phyloP scores from a whole-genome alignment of 2,888 invertebrate species.

The Serripes groenlandicus region DNA sequence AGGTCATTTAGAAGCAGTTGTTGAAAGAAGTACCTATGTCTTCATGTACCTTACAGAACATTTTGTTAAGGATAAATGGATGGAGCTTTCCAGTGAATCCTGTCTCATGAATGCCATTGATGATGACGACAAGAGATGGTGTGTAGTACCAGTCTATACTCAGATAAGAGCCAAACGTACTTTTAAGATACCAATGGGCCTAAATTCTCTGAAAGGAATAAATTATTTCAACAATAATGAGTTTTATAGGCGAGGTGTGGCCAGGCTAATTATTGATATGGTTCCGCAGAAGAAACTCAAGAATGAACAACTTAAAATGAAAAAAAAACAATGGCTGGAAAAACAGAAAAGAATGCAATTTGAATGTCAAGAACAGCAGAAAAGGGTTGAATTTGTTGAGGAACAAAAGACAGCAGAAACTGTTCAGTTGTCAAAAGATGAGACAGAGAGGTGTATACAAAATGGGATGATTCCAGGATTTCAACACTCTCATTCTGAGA shows the following conservation, averaged over 20 bases:
- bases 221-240: constrained; percentile 75
- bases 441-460: not conserved
- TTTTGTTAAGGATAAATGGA: constrained; percentile 76
- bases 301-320: constrained; percentile 44
- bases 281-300: constrained; percentile 49
- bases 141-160: constrained; percentile 79
- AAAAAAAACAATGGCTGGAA: constrained; percentile 60
- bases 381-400: constrained; percentile 22
- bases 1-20: constrained; percentile 61
- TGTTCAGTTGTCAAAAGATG: constrained; percentile 16
- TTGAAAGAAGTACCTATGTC: constrained; percentile 77
- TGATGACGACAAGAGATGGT: constrained; percentile 76
- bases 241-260: constrained; percentile 72
- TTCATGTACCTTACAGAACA: constrained; percentile 76
- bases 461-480: constrained; percentile 1
- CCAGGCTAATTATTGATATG: constrained; percentile 72
- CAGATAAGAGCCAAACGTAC: constrained; percentile 54
- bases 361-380: constrained; percentile 15
- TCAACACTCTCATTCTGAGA: constrained; percentile 8
- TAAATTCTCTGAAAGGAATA: constrained; percentile 78
- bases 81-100: constrained; percentile 74
- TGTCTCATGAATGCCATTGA: constrained; percentile 79
- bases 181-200: constrained; percentile 73
- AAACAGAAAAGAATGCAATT: constrained; percentile 41
- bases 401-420: constrained; percentile 37